Base-by-base conservation (phyloP, 2,888 invertebrate genomes). In the Sylvicola cinctus region DNA sequence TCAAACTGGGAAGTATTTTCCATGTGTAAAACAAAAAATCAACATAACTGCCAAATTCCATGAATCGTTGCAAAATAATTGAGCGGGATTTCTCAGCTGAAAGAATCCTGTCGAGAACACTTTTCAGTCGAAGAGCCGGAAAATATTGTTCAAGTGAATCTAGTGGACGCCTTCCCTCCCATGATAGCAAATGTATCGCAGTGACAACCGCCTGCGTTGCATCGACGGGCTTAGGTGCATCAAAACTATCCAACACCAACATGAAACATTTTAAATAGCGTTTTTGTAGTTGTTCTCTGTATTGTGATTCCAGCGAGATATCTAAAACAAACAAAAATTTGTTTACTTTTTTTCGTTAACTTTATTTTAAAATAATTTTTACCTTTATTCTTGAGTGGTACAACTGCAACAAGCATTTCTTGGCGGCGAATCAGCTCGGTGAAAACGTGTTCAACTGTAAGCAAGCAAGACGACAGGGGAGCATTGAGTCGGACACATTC, bases 1-100 rank as follows among this genome's bases (percentile, higher is more conserved):
- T 73, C 49, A 63, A 55, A 44, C 58, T 54, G 11, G 66, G 65
- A 44, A 75, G 48, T 35, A 65, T 49, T 49, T 68, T 68, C 60
- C 84, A 74, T 1, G 73, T 69, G 48, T 72, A 68, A 49, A 72
- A 78, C 39, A 83, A 61, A 13, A 84, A 68, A 51, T 88, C 87
- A 42, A 73, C 66, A 50, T 74, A 78, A 37, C 68, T 63, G 0
- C 75, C 61, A 50, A 74, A 79, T 53, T 81, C 79, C 47, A 77
- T 73, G 49, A 80, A 80, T 43, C 74, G 68, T 10, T 62, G 55
- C 39, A 84, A 67, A 1, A 74, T 59, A 20, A 63, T 57, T 1
- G 61, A 51, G 52, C 72, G 75, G 16, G 70, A 64, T 32, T 63
- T 56, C 31, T 72, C 68, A 1, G 65, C 59, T 23, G 72, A 71